These are phyloP conservation scores for Furcifer pardalis DNA, from an alignment of 2,797 vertebrate species.

Conservation along the genomic window DNA sequence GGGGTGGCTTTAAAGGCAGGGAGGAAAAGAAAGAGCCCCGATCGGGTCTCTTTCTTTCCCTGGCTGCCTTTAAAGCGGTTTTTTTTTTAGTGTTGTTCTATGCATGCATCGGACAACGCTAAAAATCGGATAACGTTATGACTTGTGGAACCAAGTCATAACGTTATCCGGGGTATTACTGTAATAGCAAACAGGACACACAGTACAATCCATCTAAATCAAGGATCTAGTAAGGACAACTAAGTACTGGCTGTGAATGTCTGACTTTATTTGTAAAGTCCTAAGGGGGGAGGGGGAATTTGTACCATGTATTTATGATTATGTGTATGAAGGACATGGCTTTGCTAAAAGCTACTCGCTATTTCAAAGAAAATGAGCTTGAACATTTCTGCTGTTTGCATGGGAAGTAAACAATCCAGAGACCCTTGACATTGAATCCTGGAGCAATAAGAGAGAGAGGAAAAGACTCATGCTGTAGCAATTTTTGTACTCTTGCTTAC, in stretches of 20 bases:
- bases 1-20: too few species aligned
- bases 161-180: too few species aligned
- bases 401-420: conserved; percentile 37
- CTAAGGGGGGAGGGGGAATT: conserved; percentile 50
- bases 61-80: too few species aligned
- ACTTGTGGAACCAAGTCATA: too few species aligned
- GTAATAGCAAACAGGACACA: too few species aligned
- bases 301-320: conserved; percentile 52
- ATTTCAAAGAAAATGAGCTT: conserved; percentile 52
- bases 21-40: too few species aligned
- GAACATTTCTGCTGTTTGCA: conserved; percentile 55
- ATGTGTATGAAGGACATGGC: conserved; percentile 35
- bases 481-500: not conserved
- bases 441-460: not conserved
- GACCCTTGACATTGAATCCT: not conserved
- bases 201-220: too few species aligned
- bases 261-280: conserved; percentile 50
- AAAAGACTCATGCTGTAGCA: not conserved
- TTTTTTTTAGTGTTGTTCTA: too few species aligned
- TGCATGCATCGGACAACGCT: too few species aligned
- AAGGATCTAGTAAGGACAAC: too few species aligned
- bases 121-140: too few species aligned
- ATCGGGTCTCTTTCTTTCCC: too few species aligned
- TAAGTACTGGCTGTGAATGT: conserved; percentile 50
- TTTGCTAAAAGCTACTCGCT: conserved; percentile 41